Evolutionary conservation across 2,888 invertebrate genomes (phyloP).

Genomic region (Athripsodes cinereus): DNA sequence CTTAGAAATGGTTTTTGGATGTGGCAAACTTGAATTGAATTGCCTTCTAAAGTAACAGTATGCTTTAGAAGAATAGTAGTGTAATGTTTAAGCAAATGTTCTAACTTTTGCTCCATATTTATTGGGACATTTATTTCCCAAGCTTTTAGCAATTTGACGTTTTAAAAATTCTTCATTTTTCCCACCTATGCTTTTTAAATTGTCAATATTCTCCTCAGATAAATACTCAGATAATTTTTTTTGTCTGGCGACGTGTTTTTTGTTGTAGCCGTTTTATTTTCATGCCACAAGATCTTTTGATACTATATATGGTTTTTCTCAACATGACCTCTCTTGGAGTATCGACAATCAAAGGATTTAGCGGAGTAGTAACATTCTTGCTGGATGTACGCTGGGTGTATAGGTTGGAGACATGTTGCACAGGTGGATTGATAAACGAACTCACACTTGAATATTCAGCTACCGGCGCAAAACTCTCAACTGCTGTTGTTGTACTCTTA

Average conservation of each 20-base stretch:
- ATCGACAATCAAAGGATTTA: no score
- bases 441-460: no score
- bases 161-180: background rate
- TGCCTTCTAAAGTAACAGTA: slow-evolving; percentile 29
- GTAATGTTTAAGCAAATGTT: slow-evolving; percentile 28
- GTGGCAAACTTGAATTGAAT: slow-evolving; percentile 30
- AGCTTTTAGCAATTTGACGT: background rate
- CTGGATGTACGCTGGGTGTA: no score
- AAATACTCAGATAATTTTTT: background rate
- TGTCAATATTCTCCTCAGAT: background rate
- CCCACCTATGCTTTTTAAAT: background rate
- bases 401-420: no score
- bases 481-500: no score
- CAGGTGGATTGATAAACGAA: no score
- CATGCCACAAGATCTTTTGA: background rate
- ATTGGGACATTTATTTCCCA: background rate
- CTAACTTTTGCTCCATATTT: slow-evolving; percentile 9
- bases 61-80: slow-evolving; percentile 30
- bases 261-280: background rate
- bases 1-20: slow-evolving; percentile 29
- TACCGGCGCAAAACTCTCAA: no score
- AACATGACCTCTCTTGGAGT: no score
- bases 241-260: background rate
- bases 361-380: no score
- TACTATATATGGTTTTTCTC: background rate